Base-by-base conservation (phyloP, 1,140 invertebrate genomes). In the Drosophila orosa region DNA sequence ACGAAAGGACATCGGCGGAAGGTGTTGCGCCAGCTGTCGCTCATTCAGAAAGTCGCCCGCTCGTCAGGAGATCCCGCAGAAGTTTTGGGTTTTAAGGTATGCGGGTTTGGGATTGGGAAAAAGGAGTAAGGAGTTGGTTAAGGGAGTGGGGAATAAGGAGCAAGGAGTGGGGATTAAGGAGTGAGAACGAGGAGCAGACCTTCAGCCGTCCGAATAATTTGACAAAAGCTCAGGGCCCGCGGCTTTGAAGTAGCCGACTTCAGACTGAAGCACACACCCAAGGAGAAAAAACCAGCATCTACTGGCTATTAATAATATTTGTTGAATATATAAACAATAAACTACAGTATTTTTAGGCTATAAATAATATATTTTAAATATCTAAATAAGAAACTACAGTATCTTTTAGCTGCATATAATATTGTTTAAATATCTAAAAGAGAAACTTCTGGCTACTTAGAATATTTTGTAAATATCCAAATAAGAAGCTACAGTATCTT, bases 181-280 rank as follows among this genome's bases (percentile, higher is more conserved):
- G 15, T 25, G 44, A 25, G 44, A 9, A 25, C 10, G 12, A 19
- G 13, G 6, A 15, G 17, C 24, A 33, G 19, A 15, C 31, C 50
- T 9, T 54, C 31, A 29, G 10, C 31, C 12, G 65, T 66, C 60
- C 72, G 40, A 75, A 44, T 33, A 56, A 33, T 40, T 45, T 50
- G 31, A 80, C 66, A 81, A 81, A 81, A 81, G 73, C 67, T 66
- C 74, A 25, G 47, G 47, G 29, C 5, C 33, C 37, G 39, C 12
- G 29, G 22, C 65, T 80, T 80, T 80, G 73, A 80, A 73, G 65
- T 52, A 50, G 33, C 78, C 78, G 78, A 33, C 72, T 22, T 13
- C 8, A 22, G 24, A 10, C 13, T n/a, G 31, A 7, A n/a, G 3
- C 4, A 15, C 8, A 69, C 40, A 33, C 47, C 22, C 19, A 22